phyloP scores from a whole-genome alignment of 2,888 invertebrate genomes.

The Andrena flavipes region DNA sequence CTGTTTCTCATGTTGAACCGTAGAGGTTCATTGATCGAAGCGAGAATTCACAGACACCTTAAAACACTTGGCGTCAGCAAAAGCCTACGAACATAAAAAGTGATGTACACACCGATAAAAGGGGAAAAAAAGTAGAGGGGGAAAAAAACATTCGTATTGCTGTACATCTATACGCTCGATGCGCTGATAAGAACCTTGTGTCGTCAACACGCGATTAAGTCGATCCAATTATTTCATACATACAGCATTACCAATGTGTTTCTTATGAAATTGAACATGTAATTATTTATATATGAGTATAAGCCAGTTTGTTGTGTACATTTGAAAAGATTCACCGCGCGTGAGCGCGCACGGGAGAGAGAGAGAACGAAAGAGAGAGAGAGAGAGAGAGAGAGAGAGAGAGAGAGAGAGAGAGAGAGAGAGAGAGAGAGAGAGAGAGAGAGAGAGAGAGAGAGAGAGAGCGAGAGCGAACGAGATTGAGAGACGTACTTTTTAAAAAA shows the following conservation, averaged over 20 bases:
- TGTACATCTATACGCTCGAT: conserved; percentile 67
- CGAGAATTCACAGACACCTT: conserved; percentile 45
- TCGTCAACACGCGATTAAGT: conserved; percentile 33
- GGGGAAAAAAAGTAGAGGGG: conserved; percentile 12
- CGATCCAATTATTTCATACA: conserved; percentile 51
- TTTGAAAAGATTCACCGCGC: conserved; percentile 55
- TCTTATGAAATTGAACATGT: conserved; percentile 58
- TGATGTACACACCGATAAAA: conserved; percentile 52
- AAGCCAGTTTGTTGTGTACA: conserved; percentile 64
- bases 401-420: conserved; percentile 2
- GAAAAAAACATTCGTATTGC: conserved; percentile 34
- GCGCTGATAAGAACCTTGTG: conserved; percentile 49
- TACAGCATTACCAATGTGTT: conserved; percentile 60
- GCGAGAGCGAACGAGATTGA: conserved; percentile 4
- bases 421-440: conserved; percentile 20
- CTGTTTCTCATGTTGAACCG: not conserved
- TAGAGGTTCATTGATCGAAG: conserved; percentile 13
- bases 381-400: conserved; percentile 1
- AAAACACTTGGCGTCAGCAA: conserved; percentile 48
- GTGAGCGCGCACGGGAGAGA: conserved; percentile 1
- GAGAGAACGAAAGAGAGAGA: conserved; percentile 28
- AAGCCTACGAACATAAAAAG: conserved; percentile 55
- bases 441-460: not conserved
- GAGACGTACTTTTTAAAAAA: conserved; percentile 66
- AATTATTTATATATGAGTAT: conserved; percentile 61